Conservation (phyloP, 2,113 vertebrate genomes). For the Oncorhynchus clarkii region DNA sequence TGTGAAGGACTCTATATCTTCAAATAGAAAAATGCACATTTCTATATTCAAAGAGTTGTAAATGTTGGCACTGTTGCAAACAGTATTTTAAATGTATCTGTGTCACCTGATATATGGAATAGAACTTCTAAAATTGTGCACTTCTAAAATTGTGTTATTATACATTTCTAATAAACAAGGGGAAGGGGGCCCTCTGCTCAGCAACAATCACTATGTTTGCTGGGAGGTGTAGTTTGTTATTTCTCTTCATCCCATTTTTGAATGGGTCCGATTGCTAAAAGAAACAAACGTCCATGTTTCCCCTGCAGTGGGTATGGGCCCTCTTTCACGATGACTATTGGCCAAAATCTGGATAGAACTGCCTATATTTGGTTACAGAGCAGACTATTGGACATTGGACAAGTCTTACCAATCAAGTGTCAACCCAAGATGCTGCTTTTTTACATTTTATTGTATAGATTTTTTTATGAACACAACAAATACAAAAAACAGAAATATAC, state of each 20-base stretch:
- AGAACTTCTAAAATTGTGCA: too few species aligned
- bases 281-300: constrained; percentile 55
- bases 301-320: not conserved
- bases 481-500: too few species aligned
- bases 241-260: fast-evolving
- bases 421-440: constrained; percentile 9
- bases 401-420: constrained; percentile 51
- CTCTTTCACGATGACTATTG: constrained; percentile 28
- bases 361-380: not conserved
- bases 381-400: constrained; percentile 49
- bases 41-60: too few species aligned
- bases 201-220: constrained; percentile 4
- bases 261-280: not conserved
- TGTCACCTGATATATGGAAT: not conserved
- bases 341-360: not conserved
- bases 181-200: not conserved
- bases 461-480: too few species aligned
- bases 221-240: constrained; percentile 56
- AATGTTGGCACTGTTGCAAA: too few species aligned
- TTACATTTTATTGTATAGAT: too few species aligned
- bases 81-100: not conserved
- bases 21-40: too few species aligned
- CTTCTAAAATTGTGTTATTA: not conserved
- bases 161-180: constrained; percentile 67
- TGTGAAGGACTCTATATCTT: too few species aligned